These are phyloP conservation scores for Ptychochromis oligacanthus DNA, from an alignment of 2,113 vertebrate species.

Conservation along the genomic window DNA sequence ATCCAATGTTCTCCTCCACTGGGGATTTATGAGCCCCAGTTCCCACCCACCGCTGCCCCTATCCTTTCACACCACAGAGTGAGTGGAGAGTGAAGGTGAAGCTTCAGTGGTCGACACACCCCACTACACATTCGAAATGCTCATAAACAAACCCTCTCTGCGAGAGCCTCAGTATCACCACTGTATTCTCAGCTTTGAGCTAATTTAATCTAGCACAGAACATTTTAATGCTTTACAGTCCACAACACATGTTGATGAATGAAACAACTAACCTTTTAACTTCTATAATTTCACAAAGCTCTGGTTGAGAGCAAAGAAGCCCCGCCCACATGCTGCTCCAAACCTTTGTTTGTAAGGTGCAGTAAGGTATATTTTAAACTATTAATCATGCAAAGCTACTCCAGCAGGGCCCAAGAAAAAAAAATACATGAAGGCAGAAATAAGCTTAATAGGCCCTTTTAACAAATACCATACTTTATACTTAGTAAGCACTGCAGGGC, in stretches of 20 bases:
- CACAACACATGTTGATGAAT: not conserved
- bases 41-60: not conserved
- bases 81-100: slow-evolving; percentile 27
- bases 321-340: not conserved
- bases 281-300: too few relatives aligned
- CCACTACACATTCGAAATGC: slow-evolving; percentile 40
- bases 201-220: not conserved
- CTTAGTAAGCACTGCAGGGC: rapidly evolving
- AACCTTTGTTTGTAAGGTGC: too few relatives aligned
- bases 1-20: slow-evolving; percentile 29
- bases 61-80: slow-evolving; percentile 31
- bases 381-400: too few relatives aligned
- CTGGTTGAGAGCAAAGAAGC: not conserved
- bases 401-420: too few relatives aligned
- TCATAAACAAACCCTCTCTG: slow-evolving; percentile 18
- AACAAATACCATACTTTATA: too few relatives aligned
- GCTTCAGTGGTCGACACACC: slow-evolving; percentile 45
- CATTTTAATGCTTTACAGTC: not conserved
- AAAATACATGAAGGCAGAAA: too few relatives aligned
- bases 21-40: slow-evolving; percentile 24
- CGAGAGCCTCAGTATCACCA: not conserved
- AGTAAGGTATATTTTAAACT: too few relatives aligned
- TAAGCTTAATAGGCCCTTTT: too few relatives aligned
- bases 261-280: not conserved
- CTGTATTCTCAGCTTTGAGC: not conserved